Base-by-base conservation (phyloP, 2,888 invertebrate species). In the Platycheirus albimanus region DNA sequence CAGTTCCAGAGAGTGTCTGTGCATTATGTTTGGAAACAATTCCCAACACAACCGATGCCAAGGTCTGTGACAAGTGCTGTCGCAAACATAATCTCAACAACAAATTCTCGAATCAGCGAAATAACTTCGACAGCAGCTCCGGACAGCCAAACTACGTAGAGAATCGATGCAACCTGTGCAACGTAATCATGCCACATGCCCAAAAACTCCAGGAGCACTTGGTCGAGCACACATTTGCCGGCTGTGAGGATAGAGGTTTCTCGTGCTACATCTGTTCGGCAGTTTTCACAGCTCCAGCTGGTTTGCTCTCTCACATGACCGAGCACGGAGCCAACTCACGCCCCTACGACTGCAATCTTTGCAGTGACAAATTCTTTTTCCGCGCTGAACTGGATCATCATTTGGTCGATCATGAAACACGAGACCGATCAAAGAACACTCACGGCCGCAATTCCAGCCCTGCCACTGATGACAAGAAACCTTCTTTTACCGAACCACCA, bases 181-280 rank as follows among this genome's bases (percentile, higher is more conserved):
- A 95, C 67, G 93, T 95, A 86, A 93, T 95, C 7, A 93, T 96
- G 49, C 94, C 95, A 49, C 95, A 96, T 1, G 94, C 96, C 0
- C 93, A 95, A 38, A 95, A 97, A 80, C 93, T 98, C 1, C 98
- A 97, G 90, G 94, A 95, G 76, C 98, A 98, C 88, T 92, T 98
- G 74, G 97, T 98, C 78, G 97, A 98, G 87, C 98, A 98, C 90
- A 97, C 96, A 0, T 98, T 97, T 88, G 96, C 96, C 24, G 97
- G 96, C 3, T 96, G 96, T 87, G 94, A 95, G 36, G 94, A 95
- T 7, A 89, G 91, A 0, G 93, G 94, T 36, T 96, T 95, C 89
- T 94, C 95, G 3, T 98, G 98, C 90, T 97, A 97, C 89, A 93
- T 98, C 85, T 98, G 98, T 90, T 95, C 96, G 7, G 94, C 96